Base-by-base conservation (phyloP, 1,140 invertebrate species). In the Laodelphax striatellus region DNA sequence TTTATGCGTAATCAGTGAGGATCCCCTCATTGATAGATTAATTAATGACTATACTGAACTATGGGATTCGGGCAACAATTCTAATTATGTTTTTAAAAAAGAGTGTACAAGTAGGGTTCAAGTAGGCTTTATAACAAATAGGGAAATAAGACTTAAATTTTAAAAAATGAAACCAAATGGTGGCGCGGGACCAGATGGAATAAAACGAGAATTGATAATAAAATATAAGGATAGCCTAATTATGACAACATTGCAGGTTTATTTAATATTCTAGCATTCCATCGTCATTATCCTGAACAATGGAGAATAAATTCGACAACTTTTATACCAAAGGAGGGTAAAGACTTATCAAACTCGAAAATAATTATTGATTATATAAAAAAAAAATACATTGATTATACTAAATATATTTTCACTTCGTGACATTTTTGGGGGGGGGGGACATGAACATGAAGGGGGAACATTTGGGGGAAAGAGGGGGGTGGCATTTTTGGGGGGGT, bases 291-390 rank as follows among this genome's bases (percentile, higher is more conserved):
- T 14, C 65, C 66, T 4, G 2, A 13, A 2, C 14, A 16, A 0
- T 68, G 66, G 67, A 57, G 13, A 16, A 31, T 4, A 0, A 67
- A 68, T 19, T 28, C 67, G n/a, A 68, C 68, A 0, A 67, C 52
- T 0, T 53, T 69, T 0, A 67, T 71, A 1, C 65, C 68, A 1
- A 70, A 70, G 46, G 57, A 63, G n/a, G 65, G 63, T 0, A 67
- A 65, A 8, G 53, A 61, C 6, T 9, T 53, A 0, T 10, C 0
- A 4, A 22, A 56, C 0, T 63, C 68, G 0, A 61, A 44, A n/a
- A n/a, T n/a, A n/a, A n/a, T n/a, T n/a, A n/a, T n/a, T n/a, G n/a
- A n/a, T n/a, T n/a, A n/a, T n/a, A n/a, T n/a, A n/a, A n/a, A n/a
- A n/a, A n/a, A n/a, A n/a, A n/a, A n/a, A n/a, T n/a, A n/a, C n/a